phyloP scores from a whole-genome alignment of 2,113 vertebrate species.

The Lagenorhynchus albirostris region DNA sequence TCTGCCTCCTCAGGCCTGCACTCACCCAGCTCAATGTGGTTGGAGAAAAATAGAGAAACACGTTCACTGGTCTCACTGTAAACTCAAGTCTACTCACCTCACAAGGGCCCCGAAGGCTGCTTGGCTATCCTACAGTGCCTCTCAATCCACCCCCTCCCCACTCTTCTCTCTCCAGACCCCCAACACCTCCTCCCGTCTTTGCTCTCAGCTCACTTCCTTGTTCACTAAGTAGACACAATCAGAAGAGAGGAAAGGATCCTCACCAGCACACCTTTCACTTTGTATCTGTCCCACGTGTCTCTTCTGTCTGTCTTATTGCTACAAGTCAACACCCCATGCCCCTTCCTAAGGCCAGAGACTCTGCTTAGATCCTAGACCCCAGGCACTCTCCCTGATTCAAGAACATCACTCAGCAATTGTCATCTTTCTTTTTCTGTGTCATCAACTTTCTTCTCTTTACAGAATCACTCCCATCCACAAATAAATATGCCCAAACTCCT shows the following conservation, averaged over 20 bases:
- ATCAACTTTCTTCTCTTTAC: neutral
- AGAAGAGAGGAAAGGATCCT: neutral
- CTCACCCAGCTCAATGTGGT: neutral
- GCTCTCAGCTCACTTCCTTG: neutral
- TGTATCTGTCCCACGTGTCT: no score
- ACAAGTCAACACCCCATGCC: neutral
- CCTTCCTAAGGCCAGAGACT: neutral
- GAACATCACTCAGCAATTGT: neutral
- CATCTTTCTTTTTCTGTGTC: neutral
- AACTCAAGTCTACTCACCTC: neutral
- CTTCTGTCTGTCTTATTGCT: neutral
- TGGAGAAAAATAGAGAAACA: neutral
- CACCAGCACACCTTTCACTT: neutral
- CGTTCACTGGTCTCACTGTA: neutral
- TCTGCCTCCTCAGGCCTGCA: neutral
- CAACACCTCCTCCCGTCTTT: neutral
- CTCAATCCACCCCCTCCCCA: neutral
- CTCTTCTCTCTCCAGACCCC: neutral
- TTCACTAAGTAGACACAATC: neutral
- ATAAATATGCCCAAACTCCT: neutral
- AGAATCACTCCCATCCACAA: neutral
- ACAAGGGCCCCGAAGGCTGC: accelerated
- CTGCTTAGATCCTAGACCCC: neutral
- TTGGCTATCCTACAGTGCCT: neutral
- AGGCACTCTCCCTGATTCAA: neutral